Evolutionary conservation across 2,797 vertebrate genomes (phyloP).

Genomic region (Enteromius thamalakanensis): DNA sequence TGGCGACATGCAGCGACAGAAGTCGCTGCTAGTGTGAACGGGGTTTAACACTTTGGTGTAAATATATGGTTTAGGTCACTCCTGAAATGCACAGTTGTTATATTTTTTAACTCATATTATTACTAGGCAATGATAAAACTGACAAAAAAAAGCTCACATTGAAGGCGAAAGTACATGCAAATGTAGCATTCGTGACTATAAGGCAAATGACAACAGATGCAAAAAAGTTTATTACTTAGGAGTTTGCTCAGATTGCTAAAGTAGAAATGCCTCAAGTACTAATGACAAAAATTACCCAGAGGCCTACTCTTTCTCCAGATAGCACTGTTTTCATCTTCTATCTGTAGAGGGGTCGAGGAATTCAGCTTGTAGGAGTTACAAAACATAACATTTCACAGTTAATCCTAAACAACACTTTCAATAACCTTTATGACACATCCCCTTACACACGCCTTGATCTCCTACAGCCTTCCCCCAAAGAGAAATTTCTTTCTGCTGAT

Average conservation of each 20-base stretch:
- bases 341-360: neutral
- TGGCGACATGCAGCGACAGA: too few species aligned
- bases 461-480: constrained; percentile 50
- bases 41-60: neutral
- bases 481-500: constrained; percentile 44
- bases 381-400: constrained; percentile 44
- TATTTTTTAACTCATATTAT: neutral
- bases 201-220: neutral
- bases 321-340: neutral
- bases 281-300: neutral
- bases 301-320: neutral
- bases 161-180: neutral
- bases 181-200: neutral
- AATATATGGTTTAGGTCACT: neutral
- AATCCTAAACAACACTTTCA: constrained; percentile 63
- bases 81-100: neutral
- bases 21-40: too few species aligned
- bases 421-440: constrained; percentile 72
- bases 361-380: constrained; percentile 20
- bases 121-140: neutral
- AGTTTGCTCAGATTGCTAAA: neutral
- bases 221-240: neutral
- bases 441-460: constrained; percentile 72
- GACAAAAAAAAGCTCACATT: neutral
- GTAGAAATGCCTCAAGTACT: neutral